Evolutionary conservation across 2,797 vertebrate genomes (phyloP).

Genomic region (Myiothlypis chrysogaster): DNA sequence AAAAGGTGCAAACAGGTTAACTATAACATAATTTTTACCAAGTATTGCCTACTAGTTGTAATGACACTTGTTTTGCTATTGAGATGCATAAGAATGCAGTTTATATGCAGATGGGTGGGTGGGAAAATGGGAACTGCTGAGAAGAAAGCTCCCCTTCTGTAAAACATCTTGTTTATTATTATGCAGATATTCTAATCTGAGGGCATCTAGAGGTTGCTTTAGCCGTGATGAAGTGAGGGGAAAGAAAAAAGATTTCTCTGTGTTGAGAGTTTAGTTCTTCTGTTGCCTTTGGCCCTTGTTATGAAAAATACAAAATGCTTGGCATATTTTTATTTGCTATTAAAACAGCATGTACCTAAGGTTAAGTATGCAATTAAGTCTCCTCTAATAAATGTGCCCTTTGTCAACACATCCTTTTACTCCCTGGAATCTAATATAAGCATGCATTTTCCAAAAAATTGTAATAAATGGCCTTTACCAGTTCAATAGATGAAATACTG

Average conservation of each 20-base stretch:
- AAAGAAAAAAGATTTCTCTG: background rate
- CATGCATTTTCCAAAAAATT: background rate
- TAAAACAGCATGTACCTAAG: background rate
- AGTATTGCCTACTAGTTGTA: background rate
- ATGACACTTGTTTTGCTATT: background rate
- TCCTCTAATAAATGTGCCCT: constrained; percentile 1
- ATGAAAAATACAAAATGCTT: background rate
- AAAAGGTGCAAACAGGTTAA: background rate
- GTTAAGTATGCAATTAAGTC: constrained; percentile 36
- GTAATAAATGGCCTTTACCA: background rate
- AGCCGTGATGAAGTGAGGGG: background rate
- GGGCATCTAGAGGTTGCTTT: background rate
- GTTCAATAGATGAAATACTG: background rate
- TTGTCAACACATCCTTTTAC: background rate
- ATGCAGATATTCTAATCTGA: background rate
- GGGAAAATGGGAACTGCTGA: background rate
- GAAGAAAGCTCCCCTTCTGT: background rate
- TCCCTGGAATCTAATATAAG: background rate
- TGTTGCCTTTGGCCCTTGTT: background rate
- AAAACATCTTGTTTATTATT: background rate
- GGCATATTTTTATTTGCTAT: constrained; percentile 7
- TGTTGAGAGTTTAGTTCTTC: background rate
- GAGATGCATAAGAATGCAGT: background rate
- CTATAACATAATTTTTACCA: background rate
- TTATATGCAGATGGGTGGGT: background rate